A percentile compares a stretch with the other conserved stretches of the same genome.
Conservation (phyloP, 2,888 invertebrate genomes). For the Leucozona laternaria region DNA sequence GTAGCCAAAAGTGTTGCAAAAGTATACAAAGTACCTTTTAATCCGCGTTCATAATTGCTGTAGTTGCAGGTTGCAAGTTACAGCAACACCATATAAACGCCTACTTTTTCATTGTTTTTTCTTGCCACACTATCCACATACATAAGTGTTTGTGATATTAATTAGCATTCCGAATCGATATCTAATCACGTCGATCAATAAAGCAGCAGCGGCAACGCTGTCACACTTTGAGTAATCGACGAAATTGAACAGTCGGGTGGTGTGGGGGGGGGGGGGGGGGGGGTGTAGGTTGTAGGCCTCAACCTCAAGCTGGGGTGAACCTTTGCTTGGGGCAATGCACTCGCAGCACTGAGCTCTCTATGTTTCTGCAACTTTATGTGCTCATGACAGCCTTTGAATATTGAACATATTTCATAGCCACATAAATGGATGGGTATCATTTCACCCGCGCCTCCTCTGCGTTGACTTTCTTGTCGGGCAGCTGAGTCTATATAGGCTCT, state of each 20-base stretch:
- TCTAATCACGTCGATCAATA: constrained; percentile 76
- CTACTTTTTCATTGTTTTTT: constrained; percentile 9
- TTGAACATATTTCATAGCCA: constrained; percentile 36
- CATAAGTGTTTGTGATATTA: constrained; percentile 68
- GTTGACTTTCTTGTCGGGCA: constrained; percentile 26
- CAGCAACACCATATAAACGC: constrained; percentile 47
- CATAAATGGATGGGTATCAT: constrained; percentile 48
- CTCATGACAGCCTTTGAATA: constrained; percentile 58
- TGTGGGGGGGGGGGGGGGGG: background rate
- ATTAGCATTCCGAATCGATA: constrained; percentile 74
- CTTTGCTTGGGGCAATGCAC: constrained; percentile 71
- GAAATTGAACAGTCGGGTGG: constrained; percentile 23
- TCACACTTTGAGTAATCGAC: constrained; percentile 73
- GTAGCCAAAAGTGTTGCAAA: constrained; percentile 53
- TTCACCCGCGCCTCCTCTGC: constrained; percentile 31
- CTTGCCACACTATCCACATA: constrained; percentile 21
- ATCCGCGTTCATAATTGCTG: constrained; percentile 58
- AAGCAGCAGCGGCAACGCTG: constrained; percentile 67
- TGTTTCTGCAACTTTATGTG: constrained; percentile 65
- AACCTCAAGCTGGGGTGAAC: constrained; percentile 28
- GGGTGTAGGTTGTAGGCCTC: background rate
- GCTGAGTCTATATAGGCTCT: constrained; percentile 60
- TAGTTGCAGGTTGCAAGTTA: constrained; percentile 37
- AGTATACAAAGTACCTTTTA: constrained; percentile 57
- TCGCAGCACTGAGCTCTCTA: constrained; percentile 55